Percentiles rank a stretch among this genome's conserved stretches.
phyloP scores from a whole-genome alignment of 2,888 invertebrate genomes.

The Halocaridina rubra region DNA sequence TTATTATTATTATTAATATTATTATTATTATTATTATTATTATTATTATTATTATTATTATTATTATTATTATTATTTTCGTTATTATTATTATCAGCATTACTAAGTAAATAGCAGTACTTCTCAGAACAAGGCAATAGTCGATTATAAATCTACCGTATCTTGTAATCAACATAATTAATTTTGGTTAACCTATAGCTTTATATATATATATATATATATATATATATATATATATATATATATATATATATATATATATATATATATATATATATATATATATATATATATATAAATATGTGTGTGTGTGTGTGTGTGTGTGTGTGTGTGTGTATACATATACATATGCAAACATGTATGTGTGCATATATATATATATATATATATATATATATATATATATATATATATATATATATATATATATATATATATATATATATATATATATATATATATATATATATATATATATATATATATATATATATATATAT shows the following conservation, averaged over 20 bases:
- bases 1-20: no score
- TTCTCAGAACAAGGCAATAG: no score
- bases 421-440: neutral
- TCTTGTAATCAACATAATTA: neutral
- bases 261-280: neutral
- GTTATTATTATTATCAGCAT: no score
- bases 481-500: neutral
- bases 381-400: neutral
- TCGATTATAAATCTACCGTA: no score
- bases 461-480: neutral
- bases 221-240: neutral
- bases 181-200: neutral
- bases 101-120: no score
- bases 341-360: neutral
- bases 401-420: neutral
- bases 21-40: no score
- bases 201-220: neutral
- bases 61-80: no score
- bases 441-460: neutral
- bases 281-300: neutral
- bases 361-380: neutral
- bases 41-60: no score
- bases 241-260: neutral
- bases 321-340: neutral
- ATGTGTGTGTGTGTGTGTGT: neutral